Evolutionary conservation across 2,888 invertebrate genomes (phyloP).

Genomic region (Pseudanteris insignis): DNA sequence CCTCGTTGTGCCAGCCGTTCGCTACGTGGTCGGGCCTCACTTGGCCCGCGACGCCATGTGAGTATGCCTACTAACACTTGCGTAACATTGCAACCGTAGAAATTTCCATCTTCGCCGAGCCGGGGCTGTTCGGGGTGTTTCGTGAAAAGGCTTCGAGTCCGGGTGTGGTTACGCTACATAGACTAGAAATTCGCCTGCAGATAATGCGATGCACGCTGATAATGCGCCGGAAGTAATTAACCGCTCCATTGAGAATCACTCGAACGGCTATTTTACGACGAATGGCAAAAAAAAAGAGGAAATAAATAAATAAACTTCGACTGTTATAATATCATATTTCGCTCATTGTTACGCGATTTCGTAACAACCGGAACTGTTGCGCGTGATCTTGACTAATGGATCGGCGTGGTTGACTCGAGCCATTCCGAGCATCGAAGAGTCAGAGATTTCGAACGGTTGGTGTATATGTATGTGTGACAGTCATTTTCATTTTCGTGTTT

Average conservation of each 20-base stretch:
- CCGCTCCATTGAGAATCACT: constrained; percentile 32
- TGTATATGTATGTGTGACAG: too few relatives aligned
- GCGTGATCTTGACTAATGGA: background rate
- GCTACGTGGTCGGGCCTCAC: constrained; percentile 47
- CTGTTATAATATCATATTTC: background rate
- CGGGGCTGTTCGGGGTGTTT: constrained; percentile 36
- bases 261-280: constrained; percentile 16
- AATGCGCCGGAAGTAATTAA: constrained; percentile 36
- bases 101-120: constrained; percentile 44
- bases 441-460: too few relatives aligned
- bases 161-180: constrained; percentile 37
- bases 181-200: constrained; percentile 37
- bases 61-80: constrained; percentile 54
- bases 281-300: too few relatives aligned
- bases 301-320: background rate
- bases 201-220: constrained; percentile 36
- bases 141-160: constrained; percentile 38
- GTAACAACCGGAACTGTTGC: too few relatives aligned
- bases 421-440: too few relatives aligned
- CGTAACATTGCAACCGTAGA: constrained; percentile 56
- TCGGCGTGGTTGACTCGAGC: background rate
- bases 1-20: constrained; percentile 44
- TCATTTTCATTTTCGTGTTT: too few relatives aligned
- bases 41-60: constrained; percentile 47
- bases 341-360: too few relatives aligned